phyloP scores from a whole-genome alignment of 2,888 invertebrate genomes.

The Diaprepes abbreviatus region DNA sequence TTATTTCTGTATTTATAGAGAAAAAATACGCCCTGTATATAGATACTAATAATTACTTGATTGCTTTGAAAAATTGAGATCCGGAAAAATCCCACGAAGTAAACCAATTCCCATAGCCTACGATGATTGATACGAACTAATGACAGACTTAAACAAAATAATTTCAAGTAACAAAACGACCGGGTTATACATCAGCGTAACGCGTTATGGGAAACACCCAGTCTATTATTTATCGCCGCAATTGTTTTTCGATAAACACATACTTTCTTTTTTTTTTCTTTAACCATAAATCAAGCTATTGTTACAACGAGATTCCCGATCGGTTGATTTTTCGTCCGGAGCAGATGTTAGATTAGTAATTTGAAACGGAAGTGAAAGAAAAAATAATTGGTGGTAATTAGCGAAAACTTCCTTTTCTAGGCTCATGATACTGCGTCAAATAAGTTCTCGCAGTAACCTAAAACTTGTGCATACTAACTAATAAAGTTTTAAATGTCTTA shows the following conservation, averaged over 20 bases:
- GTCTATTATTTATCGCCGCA: constrained; percentile 18
- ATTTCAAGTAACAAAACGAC: not conserved
- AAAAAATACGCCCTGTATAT: too few relatives aligned
- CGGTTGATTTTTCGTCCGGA: constrained; percentile 4
- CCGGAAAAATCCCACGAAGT: constrained; percentile 15
- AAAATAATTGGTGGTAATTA: not conserved
- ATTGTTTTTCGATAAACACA: constrained; percentile 28
- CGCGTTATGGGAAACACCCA: constrained; percentile 23
- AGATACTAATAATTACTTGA: not conserved
- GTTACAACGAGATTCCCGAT: constrained; percentile 21
- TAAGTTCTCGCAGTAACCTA: too few relatives aligned
- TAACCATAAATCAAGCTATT: constrained; percentile 18
- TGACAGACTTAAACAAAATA: constrained; percentile 6
- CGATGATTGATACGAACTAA: constrained; percentile 29
- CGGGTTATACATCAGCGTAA: not conserved
- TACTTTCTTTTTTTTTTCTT: constrained; percentile 26
- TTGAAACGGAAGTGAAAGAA: constrained; percentile 19
- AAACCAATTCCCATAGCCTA: constrained; percentile 14
- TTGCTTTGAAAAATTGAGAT: constrained; percentile 14
- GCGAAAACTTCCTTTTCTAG: not conserved
- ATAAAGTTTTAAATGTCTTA: too few relatives aligned
- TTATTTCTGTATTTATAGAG: too few relatives aligned
- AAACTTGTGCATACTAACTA: too few relatives aligned
- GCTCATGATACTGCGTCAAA: too few relatives aligned
- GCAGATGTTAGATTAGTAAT: constrained; percentile 14